Conservation (phyloP, 2,113 vertebrate species). For the Gnathonemus echidnorhynchus region DNA sequence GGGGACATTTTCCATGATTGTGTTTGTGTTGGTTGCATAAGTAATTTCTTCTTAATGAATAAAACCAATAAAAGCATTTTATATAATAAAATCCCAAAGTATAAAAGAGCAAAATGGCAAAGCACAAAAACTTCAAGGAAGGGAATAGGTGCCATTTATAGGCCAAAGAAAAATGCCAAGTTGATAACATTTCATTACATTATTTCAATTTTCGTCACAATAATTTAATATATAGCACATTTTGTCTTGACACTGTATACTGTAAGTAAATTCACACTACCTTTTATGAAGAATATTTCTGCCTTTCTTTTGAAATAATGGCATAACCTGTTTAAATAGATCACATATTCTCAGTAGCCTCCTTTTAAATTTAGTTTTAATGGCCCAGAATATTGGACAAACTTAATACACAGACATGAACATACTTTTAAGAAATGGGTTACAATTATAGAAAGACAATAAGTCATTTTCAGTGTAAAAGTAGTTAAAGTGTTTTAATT, state of each 20-base stretch:
- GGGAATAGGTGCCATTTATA: background rate
- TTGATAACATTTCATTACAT: background rate
- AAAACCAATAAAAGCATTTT: conserved; percentile 16
- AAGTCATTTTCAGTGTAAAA: background rate
- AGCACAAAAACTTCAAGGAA: background rate
- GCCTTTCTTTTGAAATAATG: background rate
- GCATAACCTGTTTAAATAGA: background rate
- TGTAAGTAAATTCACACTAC: background rate
- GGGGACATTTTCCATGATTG: background rate
- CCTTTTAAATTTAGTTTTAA: background rate
- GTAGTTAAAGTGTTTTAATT: background rate
- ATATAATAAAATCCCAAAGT: background rate
- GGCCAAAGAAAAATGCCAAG: background rate
- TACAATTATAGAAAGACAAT: background rate
- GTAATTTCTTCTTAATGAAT: background rate
- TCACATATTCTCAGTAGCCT: background rate
- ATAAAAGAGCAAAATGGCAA: background rate
- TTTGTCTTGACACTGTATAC: background rate
- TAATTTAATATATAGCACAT: background rate
- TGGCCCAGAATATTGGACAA: background rate
- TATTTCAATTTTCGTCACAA: background rate
- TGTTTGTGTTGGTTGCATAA: background rate
- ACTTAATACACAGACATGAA: background rate
- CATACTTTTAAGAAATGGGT: background rate
- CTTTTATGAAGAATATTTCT: background rate